These are phyloP conservation scores for Elmis aenea DNA, from an alignment of 2,888 invertebrate species.

Conservation along the genomic window DNA sequence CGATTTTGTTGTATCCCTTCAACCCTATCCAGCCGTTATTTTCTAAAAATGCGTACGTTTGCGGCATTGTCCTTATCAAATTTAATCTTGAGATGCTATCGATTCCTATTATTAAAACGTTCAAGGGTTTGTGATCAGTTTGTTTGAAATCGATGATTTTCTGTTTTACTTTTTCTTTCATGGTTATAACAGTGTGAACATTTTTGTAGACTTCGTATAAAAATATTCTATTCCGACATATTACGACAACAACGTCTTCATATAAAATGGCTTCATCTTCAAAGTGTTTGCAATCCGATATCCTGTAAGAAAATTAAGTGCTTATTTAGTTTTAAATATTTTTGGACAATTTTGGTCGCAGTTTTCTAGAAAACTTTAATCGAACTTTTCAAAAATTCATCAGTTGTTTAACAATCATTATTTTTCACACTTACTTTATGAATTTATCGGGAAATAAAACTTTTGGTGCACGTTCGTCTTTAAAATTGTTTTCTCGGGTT, in stretches of 20 bases:
- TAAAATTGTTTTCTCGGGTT: too few relatives aligned
- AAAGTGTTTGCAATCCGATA: constrained; percentile 13
- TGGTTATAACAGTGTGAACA: constrained; percentile 50
- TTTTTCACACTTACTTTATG: constrained; percentile 34
- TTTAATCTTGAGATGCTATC: constrained; percentile 82
- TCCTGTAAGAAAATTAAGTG: constrained; percentile 15
- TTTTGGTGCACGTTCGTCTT: too few relatives aligned
- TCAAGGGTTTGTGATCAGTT: constrained; percentile 43
- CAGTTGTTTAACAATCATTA: too few relatives aligned
- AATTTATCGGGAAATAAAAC: constrained; percentile 30
- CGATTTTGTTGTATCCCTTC: constrained; percentile 58
- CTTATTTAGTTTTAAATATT: constrained; percentile 29
- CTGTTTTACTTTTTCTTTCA: constrained; percentile 48
- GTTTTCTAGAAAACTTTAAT: too few relatives aligned
- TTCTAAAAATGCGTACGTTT: constrained; percentile 62
- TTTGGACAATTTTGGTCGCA: too few relatives aligned
- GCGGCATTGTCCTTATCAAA: constrained; percentile 68
- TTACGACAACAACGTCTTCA: constrained; percentile 9
- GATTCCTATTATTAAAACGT: constrained; percentile 75
- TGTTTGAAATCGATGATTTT: constrained; percentile 24
- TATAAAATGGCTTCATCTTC: constrained; percentile 7
- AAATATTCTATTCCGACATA: constrained; percentile 4
- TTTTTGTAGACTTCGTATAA: constrained; percentile 45
- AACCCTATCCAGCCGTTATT: constrained; percentile 46
- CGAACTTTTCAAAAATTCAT: too few relatives aligned